Percentiles rank a stretch among this genome's conserved stretches.
Evolutionary conservation across 2,797 vertebrate species (phyloP).

Genomic region (Pipistrellus nathusii): DNA sequence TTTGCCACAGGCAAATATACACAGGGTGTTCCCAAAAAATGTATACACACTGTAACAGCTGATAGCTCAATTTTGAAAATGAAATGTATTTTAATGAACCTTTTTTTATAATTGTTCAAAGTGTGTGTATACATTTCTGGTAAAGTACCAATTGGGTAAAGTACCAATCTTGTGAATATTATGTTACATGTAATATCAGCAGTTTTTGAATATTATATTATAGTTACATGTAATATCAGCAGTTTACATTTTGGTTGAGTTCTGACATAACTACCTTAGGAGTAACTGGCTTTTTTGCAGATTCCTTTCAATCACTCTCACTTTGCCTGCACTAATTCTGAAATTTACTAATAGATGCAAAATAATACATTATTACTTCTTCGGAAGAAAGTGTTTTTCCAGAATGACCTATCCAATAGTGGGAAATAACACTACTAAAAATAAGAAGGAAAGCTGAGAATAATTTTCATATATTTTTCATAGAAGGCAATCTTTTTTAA

Average conservation of each 20-base stretch:
- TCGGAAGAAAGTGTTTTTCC: slow-evolving; percentile 42
- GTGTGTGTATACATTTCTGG: no score
- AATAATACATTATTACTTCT: neutral
- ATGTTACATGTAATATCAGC: no score
- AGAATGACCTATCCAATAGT: neutral
- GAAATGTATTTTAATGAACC: no score
- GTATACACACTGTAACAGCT: no score
- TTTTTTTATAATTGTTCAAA: no score
- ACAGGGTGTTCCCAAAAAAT: no score
- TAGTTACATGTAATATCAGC: no score
- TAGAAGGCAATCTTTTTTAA: slow-evolving; percentile 32
- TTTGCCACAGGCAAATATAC: neutral
- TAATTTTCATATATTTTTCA: neutral
- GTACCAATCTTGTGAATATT: neutral
- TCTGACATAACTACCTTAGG: neutral
- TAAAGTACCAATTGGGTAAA: neutral
- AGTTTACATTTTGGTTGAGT: neutral
- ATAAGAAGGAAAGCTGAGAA: neutral
- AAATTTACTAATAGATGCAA: slow-evolving; percentile 1
- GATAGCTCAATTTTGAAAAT: no score
- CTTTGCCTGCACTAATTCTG: neutral
- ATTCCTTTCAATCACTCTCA: neutral
- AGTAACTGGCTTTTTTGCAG: neutral
- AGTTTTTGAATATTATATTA: neutral
- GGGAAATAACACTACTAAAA: slow-evolving; percentile 29